Conservation (phyloP, 2,888 invertebrate genomes). For the Meandrusa payeni region DNA sequence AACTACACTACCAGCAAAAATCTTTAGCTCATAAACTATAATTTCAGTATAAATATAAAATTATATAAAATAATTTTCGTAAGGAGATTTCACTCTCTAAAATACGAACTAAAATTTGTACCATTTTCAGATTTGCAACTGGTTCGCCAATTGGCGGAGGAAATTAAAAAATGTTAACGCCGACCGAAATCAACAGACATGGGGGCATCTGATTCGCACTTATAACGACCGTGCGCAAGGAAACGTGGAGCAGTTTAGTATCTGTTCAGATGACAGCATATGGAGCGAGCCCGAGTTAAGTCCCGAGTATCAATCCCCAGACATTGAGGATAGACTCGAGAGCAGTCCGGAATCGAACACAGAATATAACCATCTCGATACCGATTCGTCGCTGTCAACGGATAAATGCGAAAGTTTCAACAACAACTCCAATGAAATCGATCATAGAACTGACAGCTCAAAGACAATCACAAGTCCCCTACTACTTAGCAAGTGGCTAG, state of each 20-base stretch:
- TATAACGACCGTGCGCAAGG: constrained; percentile 88
- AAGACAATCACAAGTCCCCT: constrained; percentile 74
- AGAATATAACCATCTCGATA: constrained; percentile 52
- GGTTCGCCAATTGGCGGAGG: constrained; percentile 92
- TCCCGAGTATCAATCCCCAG: constrained; percentile 44
- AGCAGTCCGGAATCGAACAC: constrained; percentile 50
- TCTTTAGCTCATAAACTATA: too few species aligned
- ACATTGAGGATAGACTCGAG: constrained; percentile 46
- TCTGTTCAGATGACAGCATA: constrained; percentile 88
- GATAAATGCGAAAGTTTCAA: constrained; percentile 56
- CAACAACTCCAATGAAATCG: constrained; percentile 57
- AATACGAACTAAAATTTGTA: too few species aligned
- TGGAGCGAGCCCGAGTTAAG: constrained; percentile 85
- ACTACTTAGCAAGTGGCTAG: constrained; percentile 87
- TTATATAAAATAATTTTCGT: too few species aligned
- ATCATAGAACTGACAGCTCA: constrained; percentile 43
- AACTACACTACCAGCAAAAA: too few species aligned
- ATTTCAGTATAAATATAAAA: too few species aligned
- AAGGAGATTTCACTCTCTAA: too few species aligned
- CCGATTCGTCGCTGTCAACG: constrained; percentile 48
- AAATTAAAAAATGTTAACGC: constrained; percentile 88
- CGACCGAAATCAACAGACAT: constrained; percentile 85
- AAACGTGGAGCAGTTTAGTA: constrained; percentile 90
- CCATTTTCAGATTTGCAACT: constrained; percentile 84
- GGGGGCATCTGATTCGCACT: constrained; percentile 87